phyloP scores from a whole-genome alignment of 1,140 invertebrate species.

The Pseudomyrmex gracilis region DNA sequence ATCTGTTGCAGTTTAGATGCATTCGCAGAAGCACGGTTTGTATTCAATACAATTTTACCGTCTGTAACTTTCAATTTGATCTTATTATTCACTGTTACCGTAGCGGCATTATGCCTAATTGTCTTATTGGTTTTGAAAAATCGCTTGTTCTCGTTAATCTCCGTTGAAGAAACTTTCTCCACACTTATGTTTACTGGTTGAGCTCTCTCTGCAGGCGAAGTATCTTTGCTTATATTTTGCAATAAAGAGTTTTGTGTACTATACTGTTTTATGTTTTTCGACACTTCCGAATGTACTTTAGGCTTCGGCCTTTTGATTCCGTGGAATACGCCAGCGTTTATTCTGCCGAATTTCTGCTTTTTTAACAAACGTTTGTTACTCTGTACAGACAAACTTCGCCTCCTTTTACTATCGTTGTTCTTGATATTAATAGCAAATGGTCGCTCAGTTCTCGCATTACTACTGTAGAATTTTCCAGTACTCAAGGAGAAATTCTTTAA shows the following conservation, averaged over 20 bases:
- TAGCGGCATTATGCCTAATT: conserved; percentile 63
- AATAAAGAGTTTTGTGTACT: neutral
- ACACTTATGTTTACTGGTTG: neutral
- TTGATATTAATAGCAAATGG: neutral
- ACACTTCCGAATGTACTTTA: conserved; percentile 16
- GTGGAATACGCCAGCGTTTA: conserved; percentile 82
- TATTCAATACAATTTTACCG: conserved; percentile 66
- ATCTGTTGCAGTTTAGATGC: conserved; percentile 38
- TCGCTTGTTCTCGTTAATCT: conserved; percentile 75
- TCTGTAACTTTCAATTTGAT: conserved; percentile 76
- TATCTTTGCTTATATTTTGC: neutral
- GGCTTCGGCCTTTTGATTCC: conserved; percentile 79
- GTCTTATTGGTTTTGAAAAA: conserved; percentile 80
- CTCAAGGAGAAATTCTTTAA: conserved; percentile 73
- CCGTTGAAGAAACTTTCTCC: conserved; percentile 45
- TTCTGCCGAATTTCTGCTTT: conserved; percentile 71
- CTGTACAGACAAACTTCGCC: conserved; percentile 70
- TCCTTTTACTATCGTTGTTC: conserved; percentile 62
- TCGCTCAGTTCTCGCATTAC: neutral
- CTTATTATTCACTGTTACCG: conserved; percentile 77
- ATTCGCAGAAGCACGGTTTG: conserved; percentile 55
- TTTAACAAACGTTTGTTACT: conserved; percentile 2
- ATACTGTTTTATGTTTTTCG: conserved; percentile 24
- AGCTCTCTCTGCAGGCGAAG: neutral
- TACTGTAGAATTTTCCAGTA: conserved; percentile 80